phyloP scores from a whole-genome alignment of 2,888 invertebrate genomes.

The Prostheceraeus crozeri region DNA sequence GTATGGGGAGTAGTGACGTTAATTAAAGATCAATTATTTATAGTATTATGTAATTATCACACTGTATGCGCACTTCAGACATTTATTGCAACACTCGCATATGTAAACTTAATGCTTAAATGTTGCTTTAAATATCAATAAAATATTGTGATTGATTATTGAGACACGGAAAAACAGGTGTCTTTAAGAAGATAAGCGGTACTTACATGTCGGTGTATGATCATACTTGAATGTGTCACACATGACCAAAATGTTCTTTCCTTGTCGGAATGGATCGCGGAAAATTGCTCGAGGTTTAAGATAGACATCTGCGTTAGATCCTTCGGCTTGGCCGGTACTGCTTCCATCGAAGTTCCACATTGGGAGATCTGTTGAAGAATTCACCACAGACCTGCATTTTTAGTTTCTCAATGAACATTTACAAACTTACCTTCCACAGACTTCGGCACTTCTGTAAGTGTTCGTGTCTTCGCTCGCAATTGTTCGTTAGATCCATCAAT shows the following conservation, averaged over 20 bases:
- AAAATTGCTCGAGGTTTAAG: constrained; percentile 84
- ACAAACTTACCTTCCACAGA: constrained; percentile 40
- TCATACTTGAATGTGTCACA: constrained; percentile 64
- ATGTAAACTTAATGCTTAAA: no score
- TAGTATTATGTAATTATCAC: no score
- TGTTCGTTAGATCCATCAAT: constrained; percentile 51
- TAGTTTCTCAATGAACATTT: neutral
- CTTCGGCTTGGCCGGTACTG: constrained; percentile 58
- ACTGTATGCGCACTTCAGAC: no score
- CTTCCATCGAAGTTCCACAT: constrained; percentile 60
- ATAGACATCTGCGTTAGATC: constrained; percentile 68
- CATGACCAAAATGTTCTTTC: constrained; percentile 79
- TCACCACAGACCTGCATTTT: neutral
- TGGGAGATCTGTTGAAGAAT: constrained; percentile 51
- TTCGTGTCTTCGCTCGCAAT: constrained; percentile 49
- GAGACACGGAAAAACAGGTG: no score
- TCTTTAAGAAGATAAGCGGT: neutral
- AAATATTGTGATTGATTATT: no score
- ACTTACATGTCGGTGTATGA: constrained; percentile 1
- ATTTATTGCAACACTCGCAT: no score
- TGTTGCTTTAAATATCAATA: no score
- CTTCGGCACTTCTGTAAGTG: constrained; percentile 47
- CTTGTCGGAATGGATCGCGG: constrained; percentile 81
- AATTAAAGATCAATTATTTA: no score
- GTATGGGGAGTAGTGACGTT: no score